Conservation (phyloP, 2,888 invertebrate genomes). For the Cosmia pyralina region DNA sequence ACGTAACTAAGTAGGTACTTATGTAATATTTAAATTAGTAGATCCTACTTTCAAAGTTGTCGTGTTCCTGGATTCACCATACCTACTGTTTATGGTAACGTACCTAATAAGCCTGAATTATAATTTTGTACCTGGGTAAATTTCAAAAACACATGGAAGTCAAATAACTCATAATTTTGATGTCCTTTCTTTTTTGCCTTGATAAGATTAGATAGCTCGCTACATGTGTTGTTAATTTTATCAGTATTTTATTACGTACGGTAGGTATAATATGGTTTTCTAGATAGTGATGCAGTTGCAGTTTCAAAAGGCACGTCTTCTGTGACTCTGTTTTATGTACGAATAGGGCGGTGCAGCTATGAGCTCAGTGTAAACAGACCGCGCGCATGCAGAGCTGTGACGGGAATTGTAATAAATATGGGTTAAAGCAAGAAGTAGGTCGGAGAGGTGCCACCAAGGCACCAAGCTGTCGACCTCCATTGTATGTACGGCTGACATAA, state of each 20-base stretch:
- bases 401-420: constrained; percentile 68
- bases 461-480: constrained; percentile 60
- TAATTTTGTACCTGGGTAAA: neutral
- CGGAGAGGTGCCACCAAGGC: constrained; percentile 67
- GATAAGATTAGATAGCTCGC: constrained; percentile 63
- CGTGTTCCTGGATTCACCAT: neutral
- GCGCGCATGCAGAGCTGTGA: constrained; percentile 41
- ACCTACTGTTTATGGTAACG: neutral
- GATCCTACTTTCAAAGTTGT: neutral
- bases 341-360: constrained; percentile 27
- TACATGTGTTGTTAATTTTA: constrained; percentile 43
- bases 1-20: constrained; percentile 11
- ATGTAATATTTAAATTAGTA: too few species aligned
- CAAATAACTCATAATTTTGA: constrained; percentile 24
- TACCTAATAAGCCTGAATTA: neutral
- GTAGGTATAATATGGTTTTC: neutral
- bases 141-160: constrained; percentile 23
- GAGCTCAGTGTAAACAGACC: constrained; percentile 48
- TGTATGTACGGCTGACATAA: constrained; percentile 31
- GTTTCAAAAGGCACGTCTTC: constrained; percentile 19
- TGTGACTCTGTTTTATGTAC: neutral
- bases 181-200: constrained; percentile 47
- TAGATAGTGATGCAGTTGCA: constrained; percentile 33
- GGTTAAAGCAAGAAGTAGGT: constrained; percentile 73
- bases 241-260: constrained; percentile 38